A percentile compares a stretch with the other conserved stretches of the same genome.
Conservation (phyloP, 2,888 invertebrate species). For the Calephelis perditalis region DNA sequence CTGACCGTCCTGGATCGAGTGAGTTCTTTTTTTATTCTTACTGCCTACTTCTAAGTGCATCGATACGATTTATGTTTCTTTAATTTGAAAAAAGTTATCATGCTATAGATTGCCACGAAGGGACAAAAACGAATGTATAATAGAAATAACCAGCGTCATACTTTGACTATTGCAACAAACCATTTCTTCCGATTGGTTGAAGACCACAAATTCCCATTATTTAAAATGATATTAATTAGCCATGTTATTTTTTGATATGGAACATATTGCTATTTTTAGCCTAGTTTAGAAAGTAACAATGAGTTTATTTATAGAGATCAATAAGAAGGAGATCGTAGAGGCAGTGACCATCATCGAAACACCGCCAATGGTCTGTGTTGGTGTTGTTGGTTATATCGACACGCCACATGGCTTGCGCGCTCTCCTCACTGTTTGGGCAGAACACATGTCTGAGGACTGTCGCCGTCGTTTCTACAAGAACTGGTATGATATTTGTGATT, state of each 20-base stretch:
- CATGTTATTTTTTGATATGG: too few species aligned
- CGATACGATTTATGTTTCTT: too few species aligned
- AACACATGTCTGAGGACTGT: constrained; percentile 99
- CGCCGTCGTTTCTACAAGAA: constrained; percentile 99
- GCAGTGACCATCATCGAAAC: constrained; percentile 98
- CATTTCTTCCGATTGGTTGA: too few species aligned
- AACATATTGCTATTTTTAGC: too few species aligned
- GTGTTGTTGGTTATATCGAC: constrained; percentile 98
- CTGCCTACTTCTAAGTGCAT: too few species aligned
- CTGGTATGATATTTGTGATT: constrained; percentile 82
- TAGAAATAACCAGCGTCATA: too few species aligned
- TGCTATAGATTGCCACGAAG: too few species aligned
- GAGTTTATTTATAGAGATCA: constrained; percentile 86
- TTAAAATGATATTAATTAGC: too few species aligned
- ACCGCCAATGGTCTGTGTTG: constrained; percentile 98
- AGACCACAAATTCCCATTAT: too few species aligned
- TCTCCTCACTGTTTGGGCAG: constrained; percentile 98
- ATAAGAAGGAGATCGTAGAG: constrained; percentile 99
- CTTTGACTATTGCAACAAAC: too few species aligned
- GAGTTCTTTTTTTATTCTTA: constrained; percentile 65
- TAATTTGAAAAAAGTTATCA: too few species aligned
- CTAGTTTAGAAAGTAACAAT: not conserved
- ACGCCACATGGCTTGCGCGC: constrained; percentile 98
- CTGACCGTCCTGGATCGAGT: constrained; percentile 99
- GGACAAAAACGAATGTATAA: too few species aligned